Conservation (phyloP, 2,888 invertebrate species). For the Pachydiplax longipennis region DNA sequence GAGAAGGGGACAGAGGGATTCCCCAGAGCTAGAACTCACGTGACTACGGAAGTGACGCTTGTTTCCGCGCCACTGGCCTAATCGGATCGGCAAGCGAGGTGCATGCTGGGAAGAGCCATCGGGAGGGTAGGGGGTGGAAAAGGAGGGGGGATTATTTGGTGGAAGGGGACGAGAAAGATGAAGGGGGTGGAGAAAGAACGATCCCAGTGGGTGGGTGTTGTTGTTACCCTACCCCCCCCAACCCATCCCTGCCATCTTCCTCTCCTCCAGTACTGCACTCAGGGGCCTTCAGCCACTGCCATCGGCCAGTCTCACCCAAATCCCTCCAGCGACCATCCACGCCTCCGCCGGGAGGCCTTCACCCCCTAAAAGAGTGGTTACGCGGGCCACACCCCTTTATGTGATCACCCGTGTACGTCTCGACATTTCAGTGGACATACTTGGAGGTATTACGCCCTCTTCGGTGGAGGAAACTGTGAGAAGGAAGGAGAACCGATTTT, state of each 20-base stretch:
- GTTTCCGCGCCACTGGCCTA: conserved; percentile 46
- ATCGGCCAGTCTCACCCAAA: neutral
- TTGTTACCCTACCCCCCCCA: neutral
- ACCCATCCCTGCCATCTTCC: neutral
- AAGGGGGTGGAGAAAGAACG: too few relatives aligned
- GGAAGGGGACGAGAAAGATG: neutral
- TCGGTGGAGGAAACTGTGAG: neutral
- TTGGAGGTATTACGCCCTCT: neutral
- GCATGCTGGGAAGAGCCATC: conserved; percentile 6
- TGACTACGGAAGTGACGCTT: conserved; percentile 46
- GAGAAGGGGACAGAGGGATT: neutral
- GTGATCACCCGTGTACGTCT: neutral
- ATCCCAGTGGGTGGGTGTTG: conserved; percentile 1
- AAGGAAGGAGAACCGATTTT: neutral
- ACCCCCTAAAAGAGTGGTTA: neutral
- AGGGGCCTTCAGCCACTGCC: neutral
- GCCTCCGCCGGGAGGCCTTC: neutral
- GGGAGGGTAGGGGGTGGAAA: neutral
- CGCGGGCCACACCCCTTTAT: neutral
- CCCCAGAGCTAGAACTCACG: neutral
- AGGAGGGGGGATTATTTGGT: neutral
- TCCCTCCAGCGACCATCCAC: neutral
- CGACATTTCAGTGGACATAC: neutral
- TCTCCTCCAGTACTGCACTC: neutral
- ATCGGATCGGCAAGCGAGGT: conserved; percentile 45